Base-by-base conservation (phyloP, 2,888 invertebrate genomes). In the Rotaria macrura region DNA sequence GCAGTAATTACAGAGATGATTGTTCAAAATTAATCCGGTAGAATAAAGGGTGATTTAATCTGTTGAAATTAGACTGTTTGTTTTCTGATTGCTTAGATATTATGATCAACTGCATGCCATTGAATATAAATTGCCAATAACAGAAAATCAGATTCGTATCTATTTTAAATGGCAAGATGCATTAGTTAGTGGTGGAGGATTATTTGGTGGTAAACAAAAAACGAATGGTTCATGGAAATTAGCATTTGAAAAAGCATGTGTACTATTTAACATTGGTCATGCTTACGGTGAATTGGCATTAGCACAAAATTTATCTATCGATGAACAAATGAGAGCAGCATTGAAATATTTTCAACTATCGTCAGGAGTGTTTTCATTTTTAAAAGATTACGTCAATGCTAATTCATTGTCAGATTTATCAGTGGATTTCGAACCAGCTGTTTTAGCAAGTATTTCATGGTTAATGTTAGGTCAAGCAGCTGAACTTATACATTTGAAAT, bases 81-180 rank as follows among this genome's bases (percentile, higher is more conserved):
- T 85, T 91, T 92, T 65, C 91, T 38, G 10, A 1, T 38, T 86
- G 90, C 92, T 57, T 91, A 97, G 98, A 89, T 99, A 99, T 92
- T 96, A 96, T 92, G 98, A 99, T 92, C 97, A 99, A 91, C 92
- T 99, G 87, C 94, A 94, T 88, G 94, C 95, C 14, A 92, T 99
- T 90, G 97, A 98, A 92, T 93, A 93, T 86, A 99, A 99, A 92
- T 94, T 99, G 88, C 96, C 98, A 2, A 93, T 95, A 2, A 94
- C 95, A 88, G 97, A 98, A 91, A 94, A 98, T 85, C 91, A 91
- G 89, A 91, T 91, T 87, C 95, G 95, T 91, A 95, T 97, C 87
- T 95, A 96, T 7, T 99, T 99, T 92, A 99, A 98, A 91, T 99
- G 99, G 98, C 97, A 97, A 91, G 97, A 98, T 93, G 97, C 98